Evolutionary conservation across 2,888 invertebrate species (phyloP).

Genomic region (Monochamus alternatus): DNA sequence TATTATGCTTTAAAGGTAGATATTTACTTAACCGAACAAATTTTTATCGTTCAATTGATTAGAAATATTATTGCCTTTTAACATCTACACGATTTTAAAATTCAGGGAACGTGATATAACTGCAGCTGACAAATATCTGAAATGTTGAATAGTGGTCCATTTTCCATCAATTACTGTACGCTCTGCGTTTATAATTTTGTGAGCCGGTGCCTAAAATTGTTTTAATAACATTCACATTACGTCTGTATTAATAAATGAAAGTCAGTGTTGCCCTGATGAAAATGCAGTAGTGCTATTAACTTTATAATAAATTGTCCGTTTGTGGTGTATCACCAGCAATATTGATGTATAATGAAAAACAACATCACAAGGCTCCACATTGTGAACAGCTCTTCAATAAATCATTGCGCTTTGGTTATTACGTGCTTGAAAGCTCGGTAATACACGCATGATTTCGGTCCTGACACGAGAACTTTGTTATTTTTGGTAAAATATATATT

Average conservation of each 20-base stretch:
- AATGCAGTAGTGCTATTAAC: background rate
- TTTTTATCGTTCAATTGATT: background rate
- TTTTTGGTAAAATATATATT: too few relatives aligned
- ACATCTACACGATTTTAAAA: background rate
- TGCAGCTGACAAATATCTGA: background rate
- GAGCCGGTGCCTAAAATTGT: background rate
- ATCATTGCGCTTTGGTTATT: background rate
- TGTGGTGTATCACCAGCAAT: background rate
- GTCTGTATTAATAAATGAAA: background rate
- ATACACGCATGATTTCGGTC: too few relatives aligned
- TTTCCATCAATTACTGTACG: background rate
- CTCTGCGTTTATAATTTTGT: background rate
- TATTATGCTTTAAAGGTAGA: too few relatives aligned
- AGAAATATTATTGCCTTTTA: background rate
- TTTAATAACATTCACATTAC: background rate
- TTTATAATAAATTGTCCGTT: background rate
- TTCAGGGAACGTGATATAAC: background rate
- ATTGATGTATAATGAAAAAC: background rate
- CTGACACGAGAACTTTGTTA: too few relatives aligned
- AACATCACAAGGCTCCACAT: background rate
- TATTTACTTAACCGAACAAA: background rate
- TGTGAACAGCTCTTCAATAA: background rate
- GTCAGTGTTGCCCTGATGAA: background rate
- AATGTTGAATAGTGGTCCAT: background rate
- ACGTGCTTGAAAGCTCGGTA: too few relatives aligned